phyloP scores from a whole-genome alignment of 2,113 vertebrate species.

The Psephotus haematonotus region DNA sequence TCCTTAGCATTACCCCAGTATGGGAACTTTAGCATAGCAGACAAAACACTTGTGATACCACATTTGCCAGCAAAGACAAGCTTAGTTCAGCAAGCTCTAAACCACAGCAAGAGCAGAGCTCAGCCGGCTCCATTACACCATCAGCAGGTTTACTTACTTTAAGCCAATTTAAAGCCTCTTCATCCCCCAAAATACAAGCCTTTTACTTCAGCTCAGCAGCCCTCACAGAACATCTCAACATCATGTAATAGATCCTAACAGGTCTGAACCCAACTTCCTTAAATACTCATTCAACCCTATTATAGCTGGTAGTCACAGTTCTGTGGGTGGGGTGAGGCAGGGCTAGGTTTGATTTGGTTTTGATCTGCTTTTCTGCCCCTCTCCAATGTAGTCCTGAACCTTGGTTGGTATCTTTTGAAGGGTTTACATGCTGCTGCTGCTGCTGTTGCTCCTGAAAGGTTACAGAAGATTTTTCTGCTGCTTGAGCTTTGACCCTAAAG shows the following conservation, averaged over 20 bases:
- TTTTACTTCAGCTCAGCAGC: background rate
- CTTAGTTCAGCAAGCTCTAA: background rate
- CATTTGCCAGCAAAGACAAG: background rate
- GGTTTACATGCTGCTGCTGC: background rate
- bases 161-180: background rate
- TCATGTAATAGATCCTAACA: background rate
- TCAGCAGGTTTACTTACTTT: background rate
- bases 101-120: background rate
- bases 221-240: background rate
- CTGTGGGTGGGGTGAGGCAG: no score
- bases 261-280: background rate
- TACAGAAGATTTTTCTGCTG: background rate
- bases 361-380: background rate
- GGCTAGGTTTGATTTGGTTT: background rate
- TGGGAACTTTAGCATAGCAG: background rate
- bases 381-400: background rate
- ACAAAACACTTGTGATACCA: background rate
- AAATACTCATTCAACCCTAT: background rate
- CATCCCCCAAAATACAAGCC: background rate
- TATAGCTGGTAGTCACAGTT: background rate
- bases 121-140: background rate
- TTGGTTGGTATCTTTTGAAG: background rate
- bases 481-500: background rate
- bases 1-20: background rate
- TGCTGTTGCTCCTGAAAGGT: background rate